Evolutionary conservation across 1,140 invertebrate genomes (phyloP), one percentile per base, ranked within the genome.

Genomic region (Latrodectus geometricus): DNA sequence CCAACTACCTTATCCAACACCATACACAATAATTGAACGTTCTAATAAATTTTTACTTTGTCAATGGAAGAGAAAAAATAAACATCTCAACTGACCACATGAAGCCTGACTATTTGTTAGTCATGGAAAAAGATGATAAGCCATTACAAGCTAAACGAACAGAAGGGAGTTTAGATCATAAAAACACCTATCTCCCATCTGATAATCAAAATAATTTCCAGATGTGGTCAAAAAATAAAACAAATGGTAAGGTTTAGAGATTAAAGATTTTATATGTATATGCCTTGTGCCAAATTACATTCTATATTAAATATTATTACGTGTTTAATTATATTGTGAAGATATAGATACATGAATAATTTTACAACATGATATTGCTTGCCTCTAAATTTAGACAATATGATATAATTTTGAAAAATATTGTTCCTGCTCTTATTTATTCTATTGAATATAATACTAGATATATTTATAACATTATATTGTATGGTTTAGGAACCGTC

Each of bases 151-250:
- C 12, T 65, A 65, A 65, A n/a, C n/a, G 3, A 65, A 14, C 12
- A 1, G 35, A 35, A 3, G 17, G 20, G 8, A 49, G 52, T 52
- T 12, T n/a, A 52, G 73, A 75, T 50, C 2, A 9, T 52, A 54
- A 50, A 17, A 0, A 74, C 9, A n/a, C 72, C 7, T 48, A n/a
- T 5, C 2, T 35, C 15, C 72, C 12, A 8, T 52, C 15, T 52
- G n/a, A 54, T 54, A 75, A 20, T 9, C 50, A 35, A 75, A 74
- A 75, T 9, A n/a, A 75, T 35, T 48, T 70, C 73, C 0, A 75
- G 49, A 50, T 54, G 20, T 50, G 73, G 73, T 52, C 8, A 17
- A 17, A 21, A 75, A 11, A 52, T 75, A 20, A 75, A 75, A 75
- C 48, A 20, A 52, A 5, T 14, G 20, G 17, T 75, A 54, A 49